These are phyloP conservation scores for Diuraphis noxia DNA, from an alignment of 1,140 invertebrate genomes.

Conservation along the genomic window DNA sequence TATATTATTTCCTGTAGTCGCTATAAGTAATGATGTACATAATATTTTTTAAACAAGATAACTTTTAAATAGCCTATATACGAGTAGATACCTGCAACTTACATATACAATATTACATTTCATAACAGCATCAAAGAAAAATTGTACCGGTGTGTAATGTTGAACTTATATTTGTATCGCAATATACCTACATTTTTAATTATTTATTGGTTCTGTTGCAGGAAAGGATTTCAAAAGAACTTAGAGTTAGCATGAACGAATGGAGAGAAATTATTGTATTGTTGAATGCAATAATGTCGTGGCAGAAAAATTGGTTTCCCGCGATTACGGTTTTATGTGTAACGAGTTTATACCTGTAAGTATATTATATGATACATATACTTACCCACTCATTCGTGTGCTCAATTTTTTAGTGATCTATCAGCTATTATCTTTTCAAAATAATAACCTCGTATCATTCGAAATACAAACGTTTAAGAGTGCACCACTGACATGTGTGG, in stretches of 20 bases:
- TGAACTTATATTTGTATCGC: neutral
- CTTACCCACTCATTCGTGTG: neutral
- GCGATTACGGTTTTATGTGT: neutral
- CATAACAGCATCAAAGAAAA: neutral
- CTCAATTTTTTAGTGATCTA: neutral
- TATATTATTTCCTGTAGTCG: no score
- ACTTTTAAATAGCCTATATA: no score
- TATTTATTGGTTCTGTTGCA: neutral
- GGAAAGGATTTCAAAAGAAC: neutral
- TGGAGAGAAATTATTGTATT: constrained; percentile 30
- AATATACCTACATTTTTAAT: neutral
- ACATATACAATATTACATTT: neutral
- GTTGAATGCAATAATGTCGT: neutral
- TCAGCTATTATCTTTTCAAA: neutral
- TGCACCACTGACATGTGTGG: no score
- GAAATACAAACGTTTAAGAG: no score
- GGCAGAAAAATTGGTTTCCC: constrained; percentile 42
- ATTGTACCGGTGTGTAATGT: neutral
- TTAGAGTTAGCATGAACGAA: neutral
- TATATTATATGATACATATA: neutral
- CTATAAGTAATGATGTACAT: no score
- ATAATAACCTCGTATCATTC: no score
- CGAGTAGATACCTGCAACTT: neutral
- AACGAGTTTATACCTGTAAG: constrained; percentile 28
- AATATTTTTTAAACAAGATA: no score